Percentiles rank a stretch among this genome's conserved stretches.
Conservation (phyloP, 2,113 vertebrate species). For the Hippocampus mohnikei region DNA sequence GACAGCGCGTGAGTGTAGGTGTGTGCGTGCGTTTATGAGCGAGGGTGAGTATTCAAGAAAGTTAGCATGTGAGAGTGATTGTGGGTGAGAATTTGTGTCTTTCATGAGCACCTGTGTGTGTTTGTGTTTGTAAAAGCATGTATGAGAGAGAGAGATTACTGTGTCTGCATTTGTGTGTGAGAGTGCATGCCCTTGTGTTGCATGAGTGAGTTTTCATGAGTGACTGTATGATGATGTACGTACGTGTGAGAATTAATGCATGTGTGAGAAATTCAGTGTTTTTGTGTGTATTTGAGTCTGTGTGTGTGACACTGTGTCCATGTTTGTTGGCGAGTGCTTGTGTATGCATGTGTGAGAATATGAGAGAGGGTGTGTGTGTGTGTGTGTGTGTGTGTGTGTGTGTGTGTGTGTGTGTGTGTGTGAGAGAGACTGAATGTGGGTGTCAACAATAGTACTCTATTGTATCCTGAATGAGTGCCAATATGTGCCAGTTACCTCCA, state of each 20-base stretch:
- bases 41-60: neutral
- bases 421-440: constrained; percentile 11
- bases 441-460: neutral
- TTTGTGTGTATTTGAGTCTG: neutral
- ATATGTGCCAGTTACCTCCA: neutral
- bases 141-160: too few relatives aligned
- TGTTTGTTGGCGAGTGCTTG: neutral
- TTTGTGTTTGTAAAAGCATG: neutral
- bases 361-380: neutral
- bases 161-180: constrained; percentile 18
- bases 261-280: neutral
- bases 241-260: constrained; percentile 1
- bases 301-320: constrained; percentile 52
- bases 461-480: neutral
- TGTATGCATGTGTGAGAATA: constrained; percentile 28
- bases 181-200: neutral
- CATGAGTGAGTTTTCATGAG: too few relatives aligned
- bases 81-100: neutral
- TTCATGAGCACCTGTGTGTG: too few relatives aligned
- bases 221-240: constrained; percentile 53
- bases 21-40: constrained; percentile 56
- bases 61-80: constrained; percentile 17
- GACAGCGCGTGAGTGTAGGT: neutral
- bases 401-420: neutral
- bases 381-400: constrained; percentile 7